These are phyloP conservation scores for Mesoclemmys tuberculata DNA, from an alignment of 2,113 vertebrate species.

Conservation along the genomic window DNA sequence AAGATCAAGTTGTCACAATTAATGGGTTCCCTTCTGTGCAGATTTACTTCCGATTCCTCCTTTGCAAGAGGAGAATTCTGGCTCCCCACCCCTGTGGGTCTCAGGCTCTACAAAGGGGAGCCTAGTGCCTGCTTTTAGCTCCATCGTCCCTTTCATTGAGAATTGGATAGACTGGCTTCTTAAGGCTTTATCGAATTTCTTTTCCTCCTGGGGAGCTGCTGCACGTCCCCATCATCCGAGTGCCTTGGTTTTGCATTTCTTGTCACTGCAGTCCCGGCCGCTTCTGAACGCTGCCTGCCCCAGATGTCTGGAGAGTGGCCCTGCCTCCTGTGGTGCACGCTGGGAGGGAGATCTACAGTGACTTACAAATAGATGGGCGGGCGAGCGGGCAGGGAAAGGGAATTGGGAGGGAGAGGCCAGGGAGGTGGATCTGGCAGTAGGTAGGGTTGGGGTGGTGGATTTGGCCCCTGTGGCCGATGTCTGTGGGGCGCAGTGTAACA, in stretches of 20 bases:
- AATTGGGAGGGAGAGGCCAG: too few species aligned
- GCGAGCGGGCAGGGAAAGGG: too few species aligned
- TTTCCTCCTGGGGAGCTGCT: accelerated
- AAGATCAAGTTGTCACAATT: not conserved
- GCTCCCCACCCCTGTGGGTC: not conserved
- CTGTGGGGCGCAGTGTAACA: not conserved
- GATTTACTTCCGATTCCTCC: not conserved
- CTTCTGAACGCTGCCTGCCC: accelerated
- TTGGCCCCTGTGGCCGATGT: accelerated
- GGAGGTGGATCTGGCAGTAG: not conserved
- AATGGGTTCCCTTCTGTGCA: not conserved
- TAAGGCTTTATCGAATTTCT: accelerated
- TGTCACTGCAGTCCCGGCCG: accelerated
- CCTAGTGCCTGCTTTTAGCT: accelerated
- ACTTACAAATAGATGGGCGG: accelerated
- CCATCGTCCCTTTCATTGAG: not conserved
- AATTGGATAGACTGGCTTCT: not conserved
- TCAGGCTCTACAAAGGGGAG: accelerated
- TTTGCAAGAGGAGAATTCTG: accelerated
- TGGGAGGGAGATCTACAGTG: accelerated
- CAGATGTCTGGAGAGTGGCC: accelerated
- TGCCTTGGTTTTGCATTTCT: accelerated
- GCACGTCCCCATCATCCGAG: accelerated
- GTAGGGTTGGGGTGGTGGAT: accelerated
- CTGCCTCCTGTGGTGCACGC: not conserved